Evolutionary conservation across 1,140 invertebrate species (phyloP), one percentile per base, ranked within the genome.

Genomic region (Pseudomyrmex dendroicus): DNA sequence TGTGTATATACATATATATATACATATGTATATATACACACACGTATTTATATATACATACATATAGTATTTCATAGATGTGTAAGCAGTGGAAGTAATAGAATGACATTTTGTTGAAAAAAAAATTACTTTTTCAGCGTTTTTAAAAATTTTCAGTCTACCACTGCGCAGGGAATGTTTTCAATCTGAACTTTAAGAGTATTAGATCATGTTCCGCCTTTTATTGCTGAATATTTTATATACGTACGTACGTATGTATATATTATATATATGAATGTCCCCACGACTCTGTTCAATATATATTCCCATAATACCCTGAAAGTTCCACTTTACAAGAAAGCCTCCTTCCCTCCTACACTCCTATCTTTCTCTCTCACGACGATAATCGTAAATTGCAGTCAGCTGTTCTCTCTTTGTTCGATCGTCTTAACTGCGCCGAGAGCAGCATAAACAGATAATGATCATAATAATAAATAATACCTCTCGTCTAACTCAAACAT

Each of bases 121-220:
- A 80, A 70, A 25, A 25, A 25, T 80, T 50, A 70, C 35, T 50
- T 59, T 70, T 70, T 48, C 54, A 46, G 64, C 9, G 9, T 84
- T 84, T 12, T 52, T 10, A 25, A 59, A 80, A 80, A 72, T n/a
- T 78, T 13, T 72, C 76, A 57, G 66, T 84, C 83, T 77, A 84
- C 66, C 66, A 84, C 77, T 70, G 83, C 83, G 76, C 35, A 35
- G 62, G 35, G 66, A 73, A 82, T 83, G 4, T 83, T 73, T 52
- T 66, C 70, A 10, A 73, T 57, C 20, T 74, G 50, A 17, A 13
- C 68, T 73, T 46, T 73, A 57, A 62, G 48, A 74, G 62, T 50
- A 82, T 82, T 82, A 74, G 62, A 82, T 82, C 74, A 73, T 82
- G 59, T 83, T 56, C 76, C 64, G 64, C 64, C 85, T 83, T 48